Evolutionary conservation across 1,140 invertebrate genomes (phyloP).

Genomic region (Leptinotarsa lineolata): DNA sequence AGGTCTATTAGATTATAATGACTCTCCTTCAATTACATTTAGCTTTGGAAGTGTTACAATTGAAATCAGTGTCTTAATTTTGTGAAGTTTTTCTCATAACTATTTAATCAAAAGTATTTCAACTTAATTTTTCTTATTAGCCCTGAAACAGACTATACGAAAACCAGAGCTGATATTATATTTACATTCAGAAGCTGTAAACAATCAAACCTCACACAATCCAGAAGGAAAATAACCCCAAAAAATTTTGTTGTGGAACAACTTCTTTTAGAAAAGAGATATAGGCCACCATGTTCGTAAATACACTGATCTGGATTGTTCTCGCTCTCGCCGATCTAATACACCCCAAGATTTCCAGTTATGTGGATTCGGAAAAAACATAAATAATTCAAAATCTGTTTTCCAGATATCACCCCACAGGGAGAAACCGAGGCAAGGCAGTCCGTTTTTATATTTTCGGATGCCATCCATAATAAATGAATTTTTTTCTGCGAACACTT

Average conservation of each 20-base stretch:
- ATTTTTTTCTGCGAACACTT: constrained; percentile 7
- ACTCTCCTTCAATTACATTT: too few species aligned
- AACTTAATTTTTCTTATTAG: too few species aligned
- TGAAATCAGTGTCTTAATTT: too few species aligned
- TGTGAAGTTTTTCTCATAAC: too few species aligned
- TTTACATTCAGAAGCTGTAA: too few species aligned
- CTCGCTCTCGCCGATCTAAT: constrained; percentile 1
- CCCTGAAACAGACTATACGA: too few species aligned
- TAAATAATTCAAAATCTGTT: constrained; percentile 33
- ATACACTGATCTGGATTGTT: constrained; percentile 11
- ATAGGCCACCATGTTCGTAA: not conserved
- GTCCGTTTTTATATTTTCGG: constrained; percentile 17
- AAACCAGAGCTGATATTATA: too few species aligned
- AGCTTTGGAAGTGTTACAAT: too few species aligned
- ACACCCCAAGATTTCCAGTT: constrained; percentile 26
- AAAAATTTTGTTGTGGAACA: not conserved
- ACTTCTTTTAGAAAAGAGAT: not conserved
- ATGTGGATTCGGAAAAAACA: constrained; percentile 21
- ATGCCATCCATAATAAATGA: constrained; percentile 3
- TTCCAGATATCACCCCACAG: constrained; percentile 24
- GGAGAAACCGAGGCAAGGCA: not conserved
- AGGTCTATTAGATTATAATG: too few species aligned
- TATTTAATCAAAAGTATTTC: too few species aligned
- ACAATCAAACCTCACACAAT: too few species aligned
- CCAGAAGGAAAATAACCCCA: too few species aligned